Base-by-base conservation (phyloP, 2,888 invertebrate species). In the Ophion ellenae region DNA sequence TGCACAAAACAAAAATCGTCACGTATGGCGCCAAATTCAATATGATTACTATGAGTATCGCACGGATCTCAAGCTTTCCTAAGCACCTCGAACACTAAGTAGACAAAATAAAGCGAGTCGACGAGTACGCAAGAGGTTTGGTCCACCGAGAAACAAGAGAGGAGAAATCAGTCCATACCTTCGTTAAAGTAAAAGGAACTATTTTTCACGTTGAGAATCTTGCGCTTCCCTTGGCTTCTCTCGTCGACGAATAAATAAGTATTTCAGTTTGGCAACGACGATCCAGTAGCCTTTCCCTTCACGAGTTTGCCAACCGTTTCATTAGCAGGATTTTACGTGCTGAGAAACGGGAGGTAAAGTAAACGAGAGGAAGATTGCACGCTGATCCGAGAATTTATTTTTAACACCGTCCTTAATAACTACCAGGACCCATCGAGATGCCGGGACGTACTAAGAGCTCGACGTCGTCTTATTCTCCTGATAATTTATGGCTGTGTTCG, bases 131-230 rank as follows among this genome's bases (percentile, higher is more conserved):
- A 4, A 32, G 32, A 32, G 32, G 4, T 32, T 32, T 32, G 3
- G 32, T 32, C 4, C 4, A 4, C 32, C 32, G 32, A 32, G 32
- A 2, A 61, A 78, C 24, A 45, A 57, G 61, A 66, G 45, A 74
- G 70, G 61, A 74, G 53, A 45, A 32, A 83, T 63, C 53, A 85
- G 77, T 63, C 9, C 3, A 64, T 75, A 59, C 59, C 77, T 84
- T 86, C 86, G 81, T 86, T 86, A 86, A 61, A 81, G 86, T 83
- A 73, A 85, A 85, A 83, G 82, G 73, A 45, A 66, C 79, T 63
- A 86, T 85, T 85, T 85, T 85, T 80, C 80, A 67, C 40, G 45
- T 67, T 45, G 66, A 61, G 83, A 69, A 73, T 74, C 40, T 61
- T 10, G 40, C 61, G 79, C 45, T 74, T 66, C 63, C 53, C n/a